A percentile compares a stretch with the other conserved stretches of the same genome.
Conservation (phyloP, 2,888 invertebrate species). For the Netelia melanura region DNA sequence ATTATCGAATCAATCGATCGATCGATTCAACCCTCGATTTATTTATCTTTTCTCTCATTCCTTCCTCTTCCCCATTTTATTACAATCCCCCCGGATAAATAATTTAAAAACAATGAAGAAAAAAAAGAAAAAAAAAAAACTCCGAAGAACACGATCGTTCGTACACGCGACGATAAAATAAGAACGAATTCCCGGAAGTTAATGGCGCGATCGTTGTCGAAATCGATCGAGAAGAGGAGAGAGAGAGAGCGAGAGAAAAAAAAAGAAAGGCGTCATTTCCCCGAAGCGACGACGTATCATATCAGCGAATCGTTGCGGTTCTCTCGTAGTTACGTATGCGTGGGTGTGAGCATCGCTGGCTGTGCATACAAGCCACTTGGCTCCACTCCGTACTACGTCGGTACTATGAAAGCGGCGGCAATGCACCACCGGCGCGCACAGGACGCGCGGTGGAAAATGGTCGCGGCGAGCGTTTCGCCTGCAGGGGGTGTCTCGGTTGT, state of each 20-base stretch:
- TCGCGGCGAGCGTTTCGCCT: conserved; percentile 23
- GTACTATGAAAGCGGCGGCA: conserved; percentile 58
- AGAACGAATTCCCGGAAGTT: not conserved
- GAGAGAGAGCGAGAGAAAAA: no score
- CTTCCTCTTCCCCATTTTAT: no score
- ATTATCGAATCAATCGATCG: no score
- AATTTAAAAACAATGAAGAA: no score
- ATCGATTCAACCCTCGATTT: no score
- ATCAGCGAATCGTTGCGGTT: conserved; percentile 11
- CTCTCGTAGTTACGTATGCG: not conserved
- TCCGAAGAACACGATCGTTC: no score
- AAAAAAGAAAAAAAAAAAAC: no score
- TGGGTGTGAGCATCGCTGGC: conserved; percentile 56
- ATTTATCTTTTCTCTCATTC: no score
- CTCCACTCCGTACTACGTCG: conserved; percentile 22
- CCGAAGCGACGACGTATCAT: no score
- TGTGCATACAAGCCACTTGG: conserved; percentile 29
- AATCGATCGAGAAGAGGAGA: not conserved
- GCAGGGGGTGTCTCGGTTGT: conserved; percentile 56
- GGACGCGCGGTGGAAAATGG: conserved; percentile 9
- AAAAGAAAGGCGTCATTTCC: no score
- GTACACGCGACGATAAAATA: not conserved
- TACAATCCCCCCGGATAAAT: no score
- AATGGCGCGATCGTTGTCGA: not conserved
- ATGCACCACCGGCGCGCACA: conserved; percentile 58